Evolutionary conservation across 2,113 vertebrate species (phyloP).

Genomic region (Bujurquina vittata): DNA sequence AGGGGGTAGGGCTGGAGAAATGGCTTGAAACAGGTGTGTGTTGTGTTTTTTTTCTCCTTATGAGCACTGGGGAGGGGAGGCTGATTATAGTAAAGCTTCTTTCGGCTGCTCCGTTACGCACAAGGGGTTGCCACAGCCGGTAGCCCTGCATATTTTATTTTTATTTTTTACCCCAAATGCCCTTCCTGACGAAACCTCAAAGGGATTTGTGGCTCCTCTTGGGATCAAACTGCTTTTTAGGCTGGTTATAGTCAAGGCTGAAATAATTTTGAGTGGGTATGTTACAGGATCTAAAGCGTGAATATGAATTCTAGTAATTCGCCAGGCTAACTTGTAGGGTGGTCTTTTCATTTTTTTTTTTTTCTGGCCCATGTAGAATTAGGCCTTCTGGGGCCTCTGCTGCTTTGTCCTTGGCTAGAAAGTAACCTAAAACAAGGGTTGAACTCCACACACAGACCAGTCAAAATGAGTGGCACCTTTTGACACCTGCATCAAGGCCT

Average conservation of each 20-base stretch:
- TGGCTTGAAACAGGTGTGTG: constrained; percentile 73
- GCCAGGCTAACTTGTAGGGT: background rate
- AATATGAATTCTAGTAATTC: background rate
- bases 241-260: background rate
- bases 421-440: constrained; percentile 45
- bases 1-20: constrained; percentile 31
- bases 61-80: background rate
- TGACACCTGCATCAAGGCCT: constrained; percentile 72
- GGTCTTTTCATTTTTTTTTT: background rate
- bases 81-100: background rate
- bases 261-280: constrained; percentile 19
- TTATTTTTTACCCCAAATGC: background rate
- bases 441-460: constrained; percentile 46
- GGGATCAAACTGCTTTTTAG: background rate
- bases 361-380: background rate
- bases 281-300: background rate
- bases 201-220: background rate
- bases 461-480: constrained; percentile 64
- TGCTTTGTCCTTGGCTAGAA: constrained; percentile 34
- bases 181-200: background rate
- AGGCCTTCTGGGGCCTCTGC: constrained; percentile 6
- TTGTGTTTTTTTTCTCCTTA: constrained; percentile 48
- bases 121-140: background rate
- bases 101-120: background rate
- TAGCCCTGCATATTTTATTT: background rate